Percentiles rank a stretch among this genome's conserved stretches.
Conservation (phyloP, 2,113 vertebrate species). For the Noturus placidus region DNA sequence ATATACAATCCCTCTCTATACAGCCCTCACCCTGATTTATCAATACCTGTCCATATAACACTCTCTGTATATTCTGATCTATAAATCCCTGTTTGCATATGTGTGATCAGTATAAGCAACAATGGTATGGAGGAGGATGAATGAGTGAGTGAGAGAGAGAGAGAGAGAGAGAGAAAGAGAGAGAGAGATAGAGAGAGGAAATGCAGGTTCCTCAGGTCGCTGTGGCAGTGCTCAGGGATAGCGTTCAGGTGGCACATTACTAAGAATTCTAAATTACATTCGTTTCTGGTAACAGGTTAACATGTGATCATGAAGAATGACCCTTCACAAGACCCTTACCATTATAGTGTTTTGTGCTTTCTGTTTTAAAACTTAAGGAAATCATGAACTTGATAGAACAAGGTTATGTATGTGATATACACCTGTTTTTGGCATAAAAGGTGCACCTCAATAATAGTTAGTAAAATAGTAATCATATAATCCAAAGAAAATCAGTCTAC, state of each 20-base stretch:
- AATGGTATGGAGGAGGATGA: conserved; percentile 28
- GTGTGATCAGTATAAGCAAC: not conserved
- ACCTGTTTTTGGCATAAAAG: not conserved
- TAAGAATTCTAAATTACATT: conserved; percentile 44
- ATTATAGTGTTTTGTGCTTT: not conserved
- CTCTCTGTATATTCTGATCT: not conserved
- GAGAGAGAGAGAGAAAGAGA: too few species aligned
- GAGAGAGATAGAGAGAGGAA: conserved; percentile 39
- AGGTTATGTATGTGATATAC: not conserved
- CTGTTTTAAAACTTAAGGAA: not conserved
- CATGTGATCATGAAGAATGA: conserved; percentile 20
- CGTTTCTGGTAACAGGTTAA: not conserved
- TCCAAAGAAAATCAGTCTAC: not conserved
- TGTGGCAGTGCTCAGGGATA: conserved; percentile 32
- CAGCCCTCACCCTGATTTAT: not conserved
- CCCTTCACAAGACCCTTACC: not conserved
- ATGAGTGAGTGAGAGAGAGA: not conserved
- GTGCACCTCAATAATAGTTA: not conserved
- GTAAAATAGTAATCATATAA: not conserved
- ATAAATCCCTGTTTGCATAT: not conserved
- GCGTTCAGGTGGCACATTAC: conserved; percentile 32
- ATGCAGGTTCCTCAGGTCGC: conserved; percentile 44
- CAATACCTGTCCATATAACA: not conserved
- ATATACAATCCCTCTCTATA: not conserved
- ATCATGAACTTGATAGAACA: not conserved